These are phyloP conservation scores for Sapajus apella DNA, from an alignment of 2,113 vertebrate species.

Conservation along the genomic window DNA sequence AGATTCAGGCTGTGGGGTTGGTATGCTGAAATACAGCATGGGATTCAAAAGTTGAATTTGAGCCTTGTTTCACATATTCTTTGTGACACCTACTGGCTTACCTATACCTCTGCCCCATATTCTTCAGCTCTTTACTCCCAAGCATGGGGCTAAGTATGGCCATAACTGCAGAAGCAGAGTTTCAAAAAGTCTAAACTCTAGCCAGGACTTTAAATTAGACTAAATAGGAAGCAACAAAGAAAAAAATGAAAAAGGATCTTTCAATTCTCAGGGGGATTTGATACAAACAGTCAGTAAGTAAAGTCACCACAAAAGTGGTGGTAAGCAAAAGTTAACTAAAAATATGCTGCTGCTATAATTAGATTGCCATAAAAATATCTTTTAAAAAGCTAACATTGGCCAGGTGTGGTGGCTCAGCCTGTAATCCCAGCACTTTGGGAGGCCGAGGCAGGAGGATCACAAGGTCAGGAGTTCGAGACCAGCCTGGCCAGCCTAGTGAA, in stretches of 20 bases:
- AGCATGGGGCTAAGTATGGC: neutral
- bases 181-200: constrained; percentile 44
- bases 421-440: too few relatives aligned
- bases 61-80: neutral
- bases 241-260: neutral
- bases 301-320: neutral
- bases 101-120: neutral
- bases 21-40: neutral
- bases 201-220: constrained; percentile 27
- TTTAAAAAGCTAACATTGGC: neutral
- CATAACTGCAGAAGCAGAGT: neutral
- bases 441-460: too few relatives aligned
- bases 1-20: neutral
- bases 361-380: constrained; percentile 18
- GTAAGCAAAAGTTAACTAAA: neutral
- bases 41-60: neutral
- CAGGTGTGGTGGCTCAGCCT: too few relatives aligned
- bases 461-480: too few relatives aligned
- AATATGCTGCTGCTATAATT: neutral
- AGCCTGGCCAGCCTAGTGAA: too few relatives aligned
- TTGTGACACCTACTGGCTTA: neutral
- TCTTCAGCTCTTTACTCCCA: neutral
- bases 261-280: constrained; percentile 12
- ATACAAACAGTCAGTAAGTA: neutral
- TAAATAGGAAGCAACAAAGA: neutral